A percentile compares a stretch with the other conserved stretches of the same genome.
phyloP scores from a whole-genome alignment of 2,888 invertebrate species.

The Anthophora plumipes region DNA sequence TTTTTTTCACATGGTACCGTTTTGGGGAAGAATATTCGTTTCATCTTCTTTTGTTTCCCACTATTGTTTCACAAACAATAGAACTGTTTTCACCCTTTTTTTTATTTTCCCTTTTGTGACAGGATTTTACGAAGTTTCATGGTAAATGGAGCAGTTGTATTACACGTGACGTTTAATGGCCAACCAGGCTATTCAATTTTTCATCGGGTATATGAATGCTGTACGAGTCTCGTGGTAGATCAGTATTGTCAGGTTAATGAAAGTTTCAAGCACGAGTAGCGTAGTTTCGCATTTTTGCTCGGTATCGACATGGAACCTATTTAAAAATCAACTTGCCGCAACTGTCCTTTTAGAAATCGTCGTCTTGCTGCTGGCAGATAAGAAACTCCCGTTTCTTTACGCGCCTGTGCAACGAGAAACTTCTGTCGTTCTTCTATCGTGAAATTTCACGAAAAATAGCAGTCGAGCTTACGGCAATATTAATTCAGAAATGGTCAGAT shows the following conservation, averaged over 20 bases:
- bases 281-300: constrained; percentile 13
- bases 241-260: constrained; percentile 6
- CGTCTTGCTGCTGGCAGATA: not conserved
- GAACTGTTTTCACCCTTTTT: too few species aligned
- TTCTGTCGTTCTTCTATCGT: not conserved
- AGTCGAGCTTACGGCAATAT: too few species aligned
- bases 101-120: not conserved
- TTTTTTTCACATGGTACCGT: too few species aligned
- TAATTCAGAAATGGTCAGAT: too few species aligned
- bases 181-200: constrained; percentile 10
- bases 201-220: not conserved
- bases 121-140: not conserved
- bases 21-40: too few species aligned
- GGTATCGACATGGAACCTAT: not conserved
- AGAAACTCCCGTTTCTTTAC: not conserved
- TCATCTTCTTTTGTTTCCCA: too few species aligned
- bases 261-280: constrained; percentile 5
- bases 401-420: not conserved
- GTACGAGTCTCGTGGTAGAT: not conserved
- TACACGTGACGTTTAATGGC: not conserved
- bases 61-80: not conserved
- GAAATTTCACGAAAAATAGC: not conserved
- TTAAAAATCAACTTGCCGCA: not conserved
- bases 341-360: not conserved
- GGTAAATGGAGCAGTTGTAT: not conserved